Percentiles rank a stretch among this genome's conserved stretches.
Conservation (phyloP, 2,797 vertebrate species). For the Alcedo atthis region DNA sequence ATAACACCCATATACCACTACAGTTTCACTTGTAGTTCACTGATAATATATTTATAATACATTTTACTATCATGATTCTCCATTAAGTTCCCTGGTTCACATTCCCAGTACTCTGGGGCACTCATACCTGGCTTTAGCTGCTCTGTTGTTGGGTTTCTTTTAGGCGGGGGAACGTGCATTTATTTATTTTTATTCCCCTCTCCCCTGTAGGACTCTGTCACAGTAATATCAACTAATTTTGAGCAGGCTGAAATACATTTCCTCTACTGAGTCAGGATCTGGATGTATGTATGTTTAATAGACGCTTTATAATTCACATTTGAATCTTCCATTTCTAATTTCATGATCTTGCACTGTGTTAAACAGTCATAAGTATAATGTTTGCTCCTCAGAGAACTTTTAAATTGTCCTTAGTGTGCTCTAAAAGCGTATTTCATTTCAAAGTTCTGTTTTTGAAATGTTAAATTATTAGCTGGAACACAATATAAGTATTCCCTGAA, state of each 20-base stretch:
- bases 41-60: background rate
- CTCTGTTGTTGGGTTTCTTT: no score
- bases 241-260: background rate
- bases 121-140: background rate
- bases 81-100: background rate
- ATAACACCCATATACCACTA: background rate
- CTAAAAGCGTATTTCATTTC: conserved; percentile 33
- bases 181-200: background rate
- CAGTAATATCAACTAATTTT: background rate
- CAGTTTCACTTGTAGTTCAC: background rate
- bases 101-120: background rate
- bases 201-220: fast-evolving
- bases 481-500: conserved; percentile 22
- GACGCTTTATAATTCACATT: background rate
- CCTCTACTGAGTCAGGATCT: background rate
- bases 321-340: conserved; percentile 20
- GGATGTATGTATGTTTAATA: background rate
- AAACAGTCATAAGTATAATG: background rate
- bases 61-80: background rate
- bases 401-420: conserved; percentile 4
- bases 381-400: conserved; percentile 23
- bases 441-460: conserved; percentile 21
- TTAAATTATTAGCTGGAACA: conserved; percentile 31
- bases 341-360: background rate
- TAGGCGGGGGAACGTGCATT: no score